These are phyloP conservation scores for Drosophila algonquin DNA, from an alignment of 2,888 invertebrate genomes.

Conservation along the genomic window DNA sequence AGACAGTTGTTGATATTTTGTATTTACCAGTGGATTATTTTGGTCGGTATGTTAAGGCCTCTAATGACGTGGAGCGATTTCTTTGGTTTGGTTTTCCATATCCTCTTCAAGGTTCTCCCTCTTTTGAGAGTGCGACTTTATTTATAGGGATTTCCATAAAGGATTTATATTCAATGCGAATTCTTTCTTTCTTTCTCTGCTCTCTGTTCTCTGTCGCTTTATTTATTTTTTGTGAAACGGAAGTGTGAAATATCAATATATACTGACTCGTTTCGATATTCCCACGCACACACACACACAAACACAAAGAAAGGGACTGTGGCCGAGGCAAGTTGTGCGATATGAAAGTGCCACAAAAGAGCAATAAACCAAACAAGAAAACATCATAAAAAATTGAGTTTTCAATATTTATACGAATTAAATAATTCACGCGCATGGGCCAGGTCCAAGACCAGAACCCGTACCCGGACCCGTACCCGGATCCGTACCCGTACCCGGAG, in stretches of 20 bases:
- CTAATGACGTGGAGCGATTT: too few species aligned
- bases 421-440: slow-evolving; percentile 69
- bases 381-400: slow-evolving; percentile 76
- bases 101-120: too few species aligned
- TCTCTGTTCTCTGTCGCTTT: background rate
- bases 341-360: slow-evolving; percentile 71
- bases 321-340: slow-evolving; percentile 40
- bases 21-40: background rate
- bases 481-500: too few species aligned
- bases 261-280: slow-evolving; percentile 3
- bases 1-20: too few species aligned
- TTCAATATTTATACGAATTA: slow-evolving; percentile 77
- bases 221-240: slow-evolving; percentile 9
- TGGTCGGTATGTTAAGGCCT: too few species aligned
- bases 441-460: slow-evolving; percentile 10
- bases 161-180: slow-evolving; percentile 30
- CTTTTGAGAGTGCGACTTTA: background rate
- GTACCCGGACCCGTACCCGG: background rate
- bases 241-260: slow-evolving; percentile 39
- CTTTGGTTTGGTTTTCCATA: too few species aligned
- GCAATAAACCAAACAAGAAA: slow-evolving; percentile 74
- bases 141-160: slow-evolving; percentile 14
- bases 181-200: background rate
- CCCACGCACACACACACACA: too few species aligned
- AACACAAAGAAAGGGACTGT: too few species aligned